phyloP scores from a whole-genome alignment of 1,140 invertebrate genomes.

The Drosophila bifasciata region DNA sequence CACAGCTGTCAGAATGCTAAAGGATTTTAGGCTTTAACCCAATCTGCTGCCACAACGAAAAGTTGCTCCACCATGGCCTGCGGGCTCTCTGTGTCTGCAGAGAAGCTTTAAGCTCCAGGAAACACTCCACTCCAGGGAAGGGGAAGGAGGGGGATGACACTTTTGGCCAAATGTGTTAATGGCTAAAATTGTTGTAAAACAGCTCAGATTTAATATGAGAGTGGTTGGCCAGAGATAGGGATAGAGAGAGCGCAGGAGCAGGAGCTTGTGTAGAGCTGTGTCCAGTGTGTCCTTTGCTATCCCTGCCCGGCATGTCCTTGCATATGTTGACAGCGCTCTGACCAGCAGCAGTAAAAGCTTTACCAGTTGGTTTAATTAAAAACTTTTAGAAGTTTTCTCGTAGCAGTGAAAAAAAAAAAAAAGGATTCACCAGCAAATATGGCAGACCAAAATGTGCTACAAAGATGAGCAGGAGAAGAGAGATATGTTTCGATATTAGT shows the following conservation, averaged over 20 bases:
- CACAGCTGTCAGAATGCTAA: conserved; percentile 56
- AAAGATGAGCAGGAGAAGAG: too few relatives aligned
- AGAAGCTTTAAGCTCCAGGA: conserved; percentile 45
- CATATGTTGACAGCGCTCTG: conserved; percentile 56
- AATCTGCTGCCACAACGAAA: conserved; percentile 31
- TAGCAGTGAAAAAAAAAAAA: too few relatives aligned
- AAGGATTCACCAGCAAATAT: conserved; percentile 13
- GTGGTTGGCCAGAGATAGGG: too few relatives aligned
- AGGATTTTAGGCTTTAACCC: conserved; percentile 71
- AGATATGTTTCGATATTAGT: too few relatives aligned
- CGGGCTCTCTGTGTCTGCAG: conserved; percentile 3
- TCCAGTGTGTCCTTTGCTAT: conserved; percentile 25
- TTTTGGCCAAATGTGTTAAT: conserved; percentile 65
- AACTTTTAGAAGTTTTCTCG: conserved; percentile 57
- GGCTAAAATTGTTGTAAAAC: conserved; percentile 57
- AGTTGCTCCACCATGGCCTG: conserved; percentile 45
- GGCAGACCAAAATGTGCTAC: not conserved
- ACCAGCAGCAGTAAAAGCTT: conserved; percentile 65
- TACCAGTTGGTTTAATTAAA: conserved; percentile 78
- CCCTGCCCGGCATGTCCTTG: conserved; percentile 15
- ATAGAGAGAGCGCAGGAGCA: not conserved
- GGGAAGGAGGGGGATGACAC: conserved; percentile 13
- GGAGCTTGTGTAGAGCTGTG: not conserved
- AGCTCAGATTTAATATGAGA: conserved; percentile 56
- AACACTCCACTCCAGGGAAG: not conserved